Base-by-base conservation (phyloP, 1,140 invertebrate species). In the Hestina assimilis region DNA sequence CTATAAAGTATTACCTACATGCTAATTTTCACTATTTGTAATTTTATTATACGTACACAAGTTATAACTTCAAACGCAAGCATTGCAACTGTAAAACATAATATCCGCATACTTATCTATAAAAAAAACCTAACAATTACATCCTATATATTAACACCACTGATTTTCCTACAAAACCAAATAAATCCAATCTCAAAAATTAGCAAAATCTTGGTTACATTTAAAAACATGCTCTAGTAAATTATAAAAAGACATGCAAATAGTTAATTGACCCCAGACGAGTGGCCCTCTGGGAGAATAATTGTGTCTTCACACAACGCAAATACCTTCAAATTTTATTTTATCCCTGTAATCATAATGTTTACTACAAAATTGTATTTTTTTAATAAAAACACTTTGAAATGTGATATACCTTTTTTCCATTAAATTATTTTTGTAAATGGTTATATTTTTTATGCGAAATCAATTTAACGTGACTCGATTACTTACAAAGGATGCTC, bases 1-100 rank as follows among this genome's bases (percentile, higher is more conserved):
- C 71, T 72, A 83, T 86, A 80, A 78, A 83, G 68, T 79, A 80
- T 80, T 83, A 83, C 74, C 77, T 70, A 83, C 83, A 87, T 87
- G 83, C 83, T 87, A 86, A 88, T 88, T 80, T 79, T 70, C 70
- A 62, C 74, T 80, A 80, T 70, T 65, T 79, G 66, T 77, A 77
- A 78, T 78, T 79, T 70, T 80, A 75, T 72, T 61, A 69, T 59
- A 68, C 56, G 54, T 58, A 73, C 56, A 69, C 68, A 63, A 59
- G 63, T 75, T 75, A 70, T 78, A 79, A 82, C 81, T 68, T 75
- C 68, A 68, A 70, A 85, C 71, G 74, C 77, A 81, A 84, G 77
- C 78, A 63, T 69, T 54, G 79, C 73, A 80, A 72, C 70, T 76
- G 72, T 77, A 66, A 79, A 84, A 52, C 59, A 56, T 56, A n/a